Evolutionary conservation across 2,888 invertebrate species (phyloP).

Genomic region (Drosophila ochracea): DNA sequence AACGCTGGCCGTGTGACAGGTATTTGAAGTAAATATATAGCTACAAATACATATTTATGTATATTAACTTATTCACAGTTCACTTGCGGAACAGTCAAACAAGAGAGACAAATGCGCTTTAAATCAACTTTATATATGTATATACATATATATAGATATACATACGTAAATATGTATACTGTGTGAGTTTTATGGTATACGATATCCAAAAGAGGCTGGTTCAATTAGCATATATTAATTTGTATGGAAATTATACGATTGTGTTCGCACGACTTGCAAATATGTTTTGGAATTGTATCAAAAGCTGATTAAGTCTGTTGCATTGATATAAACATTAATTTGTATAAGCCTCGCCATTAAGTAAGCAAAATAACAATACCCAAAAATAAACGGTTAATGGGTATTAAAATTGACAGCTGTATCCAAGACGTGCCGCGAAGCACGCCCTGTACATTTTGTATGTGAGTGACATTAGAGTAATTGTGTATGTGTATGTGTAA

Average conservation of each 20-base stretch:
- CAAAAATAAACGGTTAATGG: constrained; percentile 15
- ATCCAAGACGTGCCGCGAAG: neutral
- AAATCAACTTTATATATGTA: no score
- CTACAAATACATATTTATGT: neutral
- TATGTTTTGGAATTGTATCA: neutral
- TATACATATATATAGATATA: neutral
- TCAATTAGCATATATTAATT: neutral
- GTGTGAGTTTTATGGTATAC: neutral
- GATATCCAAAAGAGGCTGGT: neutral
- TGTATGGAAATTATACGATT: neutral
- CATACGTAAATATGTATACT: neutral
- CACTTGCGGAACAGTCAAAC: neutral
- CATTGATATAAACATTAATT: neutral
- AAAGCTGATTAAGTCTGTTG: neutral
- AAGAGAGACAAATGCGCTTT: neutral
- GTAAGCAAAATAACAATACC: neutral
- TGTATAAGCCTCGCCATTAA: neutral
- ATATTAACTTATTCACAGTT: neutral
- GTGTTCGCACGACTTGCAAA: neutral
- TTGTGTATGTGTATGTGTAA: constrained; percentile 30
- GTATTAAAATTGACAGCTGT: constrained; percentile 2
- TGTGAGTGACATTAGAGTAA: constrained; percentile 12
- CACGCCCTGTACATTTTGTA: constrained; percentile 5
- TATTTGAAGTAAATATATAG: neutral
- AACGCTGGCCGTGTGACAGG: constrained; percentile 18